These are phyloP conservation scores for Drosophila lowei DNA, from an alignment of 1,140 invertebrate genomes.

Conservation along the genomic window DNA sequence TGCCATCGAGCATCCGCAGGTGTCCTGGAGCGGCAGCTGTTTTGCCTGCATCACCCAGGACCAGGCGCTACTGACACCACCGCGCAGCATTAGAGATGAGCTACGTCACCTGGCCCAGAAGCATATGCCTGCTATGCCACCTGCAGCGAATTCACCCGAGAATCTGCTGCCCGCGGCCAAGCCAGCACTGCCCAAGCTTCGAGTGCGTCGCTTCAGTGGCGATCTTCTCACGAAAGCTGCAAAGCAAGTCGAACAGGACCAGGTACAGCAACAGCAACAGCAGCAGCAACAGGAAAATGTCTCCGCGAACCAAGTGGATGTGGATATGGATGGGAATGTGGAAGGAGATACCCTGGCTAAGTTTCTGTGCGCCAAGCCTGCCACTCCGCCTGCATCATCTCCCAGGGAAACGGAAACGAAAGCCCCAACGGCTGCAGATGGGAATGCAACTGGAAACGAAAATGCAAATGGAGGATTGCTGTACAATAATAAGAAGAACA, in stretches of 20 bases:
- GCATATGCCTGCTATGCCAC: constrained; percentile 22
- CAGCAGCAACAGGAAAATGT: background rate
- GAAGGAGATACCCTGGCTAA: background rate
- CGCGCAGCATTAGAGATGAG: constrained; percentile 22
- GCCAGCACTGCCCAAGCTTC: constrained; percentile 32
- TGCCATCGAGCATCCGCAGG: constrained; percentile 41
- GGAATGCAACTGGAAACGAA: too few relatives aligned
- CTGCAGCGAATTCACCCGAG: background rate
- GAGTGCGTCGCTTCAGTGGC: constrained; percentile 66
- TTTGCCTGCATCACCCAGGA: constrained; percentile 23
- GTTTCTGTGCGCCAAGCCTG: constrained; percentile 28
- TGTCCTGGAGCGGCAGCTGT: constrained; percentile 62
- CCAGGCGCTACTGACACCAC: too few relatives aligned
- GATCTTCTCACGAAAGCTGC: constrained; percentile 27
- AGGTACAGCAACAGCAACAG: background rate
- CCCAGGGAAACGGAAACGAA: background rate
- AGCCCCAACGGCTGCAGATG: background rate
- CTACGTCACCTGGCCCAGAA: constrained; percentile 37
- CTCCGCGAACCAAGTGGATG: background rate
- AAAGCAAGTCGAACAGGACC: background rate
- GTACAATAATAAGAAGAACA: too few relatives aligned
- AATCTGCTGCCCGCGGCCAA: background rate
- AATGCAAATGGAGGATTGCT: too few relatives aligned
- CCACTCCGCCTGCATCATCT: background rate
- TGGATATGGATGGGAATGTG: too few relatives aligned